These are phyloP conservation scores for Argyresthia goedartella DNA, from an alignment of 2,888 invertebrate genomes.

Conservation along the genomic window DNA sequence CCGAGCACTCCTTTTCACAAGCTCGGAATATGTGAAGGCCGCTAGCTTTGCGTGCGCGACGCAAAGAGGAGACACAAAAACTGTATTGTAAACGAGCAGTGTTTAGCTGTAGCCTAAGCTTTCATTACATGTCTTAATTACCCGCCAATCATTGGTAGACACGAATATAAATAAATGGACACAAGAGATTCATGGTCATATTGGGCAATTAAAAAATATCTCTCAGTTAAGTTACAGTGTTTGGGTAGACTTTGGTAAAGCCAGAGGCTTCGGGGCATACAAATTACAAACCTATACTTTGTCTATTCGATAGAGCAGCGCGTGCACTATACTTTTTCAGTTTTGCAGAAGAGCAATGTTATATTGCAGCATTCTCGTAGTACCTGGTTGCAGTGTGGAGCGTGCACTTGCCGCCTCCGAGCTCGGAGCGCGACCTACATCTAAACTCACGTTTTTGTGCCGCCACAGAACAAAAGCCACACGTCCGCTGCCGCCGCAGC, in stretches of 20 bases:
- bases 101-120: neutral
- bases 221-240: too few species aligned
- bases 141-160: neutral
- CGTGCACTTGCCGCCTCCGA: slow-evolving; percentile 36
- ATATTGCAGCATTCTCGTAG: too few species aligned
- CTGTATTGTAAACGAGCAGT: neutral
- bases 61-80: neutral
- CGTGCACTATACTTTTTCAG: too few species aligned
- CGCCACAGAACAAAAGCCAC: slow-evolving; percentile 26
- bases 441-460: slow-evolving; percentile 51
- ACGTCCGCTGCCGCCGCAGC: slow-evolving; percentile 24
- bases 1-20: slow-evolving; percentile 28
- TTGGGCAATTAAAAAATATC: too few species aligned
- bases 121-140: neutral
- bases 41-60: neutral
- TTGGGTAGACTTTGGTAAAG: too few species aligned
- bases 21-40: slow-evolving; percentile 3
- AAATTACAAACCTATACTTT: too few species aligned
- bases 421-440: slow-evolving; percentile 43
- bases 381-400: neutral
- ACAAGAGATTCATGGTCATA: too few species aligned
- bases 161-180: neutral
- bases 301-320: too few species aligned
- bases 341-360: too few species aligned
- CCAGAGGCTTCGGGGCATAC: too few species aligned